Conservation (phyloP, 2,113 vertebrate species). For the Vanacampus margaritifer region DNA sequence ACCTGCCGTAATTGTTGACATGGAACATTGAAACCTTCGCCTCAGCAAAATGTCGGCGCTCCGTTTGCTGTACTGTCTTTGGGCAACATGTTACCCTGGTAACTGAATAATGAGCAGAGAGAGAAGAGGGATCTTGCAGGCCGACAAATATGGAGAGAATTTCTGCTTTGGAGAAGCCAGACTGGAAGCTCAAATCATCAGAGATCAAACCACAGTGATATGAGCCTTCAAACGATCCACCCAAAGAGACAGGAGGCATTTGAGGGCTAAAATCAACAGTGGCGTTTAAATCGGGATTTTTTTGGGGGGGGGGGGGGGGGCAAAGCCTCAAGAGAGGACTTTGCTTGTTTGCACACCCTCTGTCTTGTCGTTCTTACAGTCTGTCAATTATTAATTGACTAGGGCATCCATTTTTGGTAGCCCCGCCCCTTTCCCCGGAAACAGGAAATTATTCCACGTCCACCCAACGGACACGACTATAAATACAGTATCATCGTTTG, state of each 20-base stretch:
- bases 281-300: neutral
- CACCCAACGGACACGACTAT: too few species aligned
- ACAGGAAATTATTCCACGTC: too few species aligned
- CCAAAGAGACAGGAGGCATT: neutral
- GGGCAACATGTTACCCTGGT: neutral
- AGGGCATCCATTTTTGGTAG: too few species aligned
- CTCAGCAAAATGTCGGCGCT: neutral
- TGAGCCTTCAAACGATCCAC: neutral
- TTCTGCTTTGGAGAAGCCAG: neutral
- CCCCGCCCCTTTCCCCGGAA: too few species aligned
- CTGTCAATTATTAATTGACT: too few species aligned
- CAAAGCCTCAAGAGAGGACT: neutral
- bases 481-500: too few species aligned
- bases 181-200: neutral
- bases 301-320: neutral
- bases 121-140: neutral
- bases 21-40: neutral
- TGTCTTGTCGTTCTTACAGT: neutral
- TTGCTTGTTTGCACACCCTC: neutral
- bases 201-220: neutral
- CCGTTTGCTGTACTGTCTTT: neutral
- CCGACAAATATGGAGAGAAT: neutral
- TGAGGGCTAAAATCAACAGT: neutral
- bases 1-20: neutral
- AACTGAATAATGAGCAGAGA: slow-evolving; percentile 1